These are phyloP conservation scores for Perca fluviatilis DNA, from an alignment of 2,113 vertebrate genomes.

Conservation along the genomic window DNA sequence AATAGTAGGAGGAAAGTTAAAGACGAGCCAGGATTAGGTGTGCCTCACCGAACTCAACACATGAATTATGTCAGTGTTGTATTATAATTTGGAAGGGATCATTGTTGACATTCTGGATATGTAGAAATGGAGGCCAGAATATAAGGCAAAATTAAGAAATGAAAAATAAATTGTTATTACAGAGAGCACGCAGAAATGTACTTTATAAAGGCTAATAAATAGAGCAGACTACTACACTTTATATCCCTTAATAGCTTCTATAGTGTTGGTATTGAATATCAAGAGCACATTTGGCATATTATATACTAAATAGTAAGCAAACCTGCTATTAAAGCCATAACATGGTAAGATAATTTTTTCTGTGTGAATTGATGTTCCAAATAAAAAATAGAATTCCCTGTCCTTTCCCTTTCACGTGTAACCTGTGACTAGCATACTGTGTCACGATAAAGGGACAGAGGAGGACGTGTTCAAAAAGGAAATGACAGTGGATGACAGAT, in stretches of 20 bases:
- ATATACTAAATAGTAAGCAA: not conserved
- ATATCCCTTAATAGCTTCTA: not conserved
- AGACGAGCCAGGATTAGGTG: conserved; percentile 21
- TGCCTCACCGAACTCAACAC: not conserved
- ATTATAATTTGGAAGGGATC: conserved; percentile 13
- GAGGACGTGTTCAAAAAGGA: conserved; percentile 40
- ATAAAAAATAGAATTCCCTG: conserved; percentile 38
- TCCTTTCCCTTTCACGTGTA: conserved; percentile 26
- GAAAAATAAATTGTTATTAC: not conserved
- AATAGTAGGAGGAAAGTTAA: conserved; percentile 47
- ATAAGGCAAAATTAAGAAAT: not conserved
- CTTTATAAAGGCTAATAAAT: not conserved
- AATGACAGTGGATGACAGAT: conserved; percentile 65
- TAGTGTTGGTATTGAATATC: not conserved
- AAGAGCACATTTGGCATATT: not conserved
- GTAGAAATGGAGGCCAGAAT: not conserved
- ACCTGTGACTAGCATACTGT: conserved; percentile 45
- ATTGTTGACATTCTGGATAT: not conserved
- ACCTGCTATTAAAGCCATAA: not conserved
- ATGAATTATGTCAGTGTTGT: conserved; percentile 18
- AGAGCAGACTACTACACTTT: not conserved
- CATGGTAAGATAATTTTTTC: not conserved
- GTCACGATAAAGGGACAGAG: conserved; percentile 26
- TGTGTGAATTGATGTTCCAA: not conserved
- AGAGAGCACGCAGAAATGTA: not conserved